Evolutionary conservation across 2,888 invertebrate genomes (phyloP).

Genomic region (Fragum fragum): DNA sequence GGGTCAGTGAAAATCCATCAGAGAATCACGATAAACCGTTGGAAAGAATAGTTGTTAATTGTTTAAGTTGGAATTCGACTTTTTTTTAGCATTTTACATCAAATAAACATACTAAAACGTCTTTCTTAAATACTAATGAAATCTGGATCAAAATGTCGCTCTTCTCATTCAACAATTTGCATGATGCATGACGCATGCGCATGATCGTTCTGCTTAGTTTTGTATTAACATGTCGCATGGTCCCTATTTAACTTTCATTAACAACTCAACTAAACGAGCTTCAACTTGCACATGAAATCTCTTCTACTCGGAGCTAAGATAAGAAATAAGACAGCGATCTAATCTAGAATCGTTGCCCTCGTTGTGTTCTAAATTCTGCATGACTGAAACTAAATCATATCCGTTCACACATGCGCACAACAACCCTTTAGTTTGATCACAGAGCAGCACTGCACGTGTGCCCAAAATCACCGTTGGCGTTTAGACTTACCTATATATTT

Average conservation of each 20-base stretch:
- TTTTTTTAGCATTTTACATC: too few species aligned
- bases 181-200: constrained; percentile 45
- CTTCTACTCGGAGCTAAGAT: constrained; percentile 24
- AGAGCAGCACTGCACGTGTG: constrained; percentile 23
- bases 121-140: too few species aligned
- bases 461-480: not conserved
- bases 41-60: too few species aligned
- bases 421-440: constrained; percentile 43
- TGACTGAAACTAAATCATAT: constrained; percentile 32
- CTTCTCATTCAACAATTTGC: constrained; percentile 6
- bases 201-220: constrained; percentile 37
- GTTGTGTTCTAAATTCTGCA: too few species aligned
- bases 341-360: not conserved
- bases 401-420: constrained; percentile 57
- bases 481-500: constrained; percentile 26
- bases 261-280: constrained; percentile 13
- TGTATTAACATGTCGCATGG: constrained; percentile 50
- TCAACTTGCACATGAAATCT: constrained; percentile 12
- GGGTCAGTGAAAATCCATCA: too few species aligned
- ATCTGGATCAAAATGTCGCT: constrained; percentile 9
- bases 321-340: too few species aligned
- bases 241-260: constrained; percentile 30
- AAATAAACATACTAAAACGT: too few species aligned
- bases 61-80: too few species aligned
- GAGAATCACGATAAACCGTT: too few species aligned